Evolutionary conservation across 30 jellyfish, hydroid and myxozoan species (phyloP).

Genomic region (Aurelia sp.): DNA sequence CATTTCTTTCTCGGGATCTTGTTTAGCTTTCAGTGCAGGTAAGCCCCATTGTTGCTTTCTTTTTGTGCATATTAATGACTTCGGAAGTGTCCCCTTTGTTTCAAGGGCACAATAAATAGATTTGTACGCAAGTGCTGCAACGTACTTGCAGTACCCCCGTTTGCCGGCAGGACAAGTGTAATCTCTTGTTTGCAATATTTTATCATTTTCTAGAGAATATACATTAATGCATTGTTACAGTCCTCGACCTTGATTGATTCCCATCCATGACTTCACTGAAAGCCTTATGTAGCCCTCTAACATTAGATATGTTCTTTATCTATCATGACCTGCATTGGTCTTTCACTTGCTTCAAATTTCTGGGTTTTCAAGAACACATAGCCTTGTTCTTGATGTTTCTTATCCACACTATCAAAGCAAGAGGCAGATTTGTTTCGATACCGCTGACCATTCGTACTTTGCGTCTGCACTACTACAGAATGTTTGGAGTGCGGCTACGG

Average conservation of each 20-base stretch:
- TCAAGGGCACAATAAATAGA: not conserved
- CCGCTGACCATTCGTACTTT: too few relatives aligned
- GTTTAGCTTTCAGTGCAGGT: conserved; percentile 26
- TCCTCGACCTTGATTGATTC: conserved; percentile 8
- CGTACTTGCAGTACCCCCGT: conserved; percentile 21
- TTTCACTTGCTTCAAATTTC: not conserved
- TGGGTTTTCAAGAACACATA: not conserved
- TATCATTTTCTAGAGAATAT: not conserved
- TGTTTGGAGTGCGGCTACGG: too few relatives aligned
- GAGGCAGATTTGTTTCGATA: too few relatives aligned
- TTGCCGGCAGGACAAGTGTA: conserved; percentile 5
- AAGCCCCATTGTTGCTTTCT: conserved; percentile 24
- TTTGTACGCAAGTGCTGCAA: conserved; percentile 5
- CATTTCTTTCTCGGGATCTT: conserved; percentile 5
- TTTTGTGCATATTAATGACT: not conserved
- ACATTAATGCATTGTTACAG: not conserved
- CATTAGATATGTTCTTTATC: not conserved
- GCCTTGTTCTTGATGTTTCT: not conserved
- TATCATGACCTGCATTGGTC: not conserved
- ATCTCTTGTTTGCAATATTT: conserved; percentile 10
- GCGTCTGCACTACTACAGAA: too few relatives aligned
- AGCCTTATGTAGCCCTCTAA: conserved; percentile 19
- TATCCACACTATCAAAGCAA: not conserved
- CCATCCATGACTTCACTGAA: not conserved
- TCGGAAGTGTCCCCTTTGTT: not conserved